These are phyloP conservation scores for Argopecten irradians DNA, from an alignment of 1,140 invertebrate species.

Conservation along the genomic window DNA sequence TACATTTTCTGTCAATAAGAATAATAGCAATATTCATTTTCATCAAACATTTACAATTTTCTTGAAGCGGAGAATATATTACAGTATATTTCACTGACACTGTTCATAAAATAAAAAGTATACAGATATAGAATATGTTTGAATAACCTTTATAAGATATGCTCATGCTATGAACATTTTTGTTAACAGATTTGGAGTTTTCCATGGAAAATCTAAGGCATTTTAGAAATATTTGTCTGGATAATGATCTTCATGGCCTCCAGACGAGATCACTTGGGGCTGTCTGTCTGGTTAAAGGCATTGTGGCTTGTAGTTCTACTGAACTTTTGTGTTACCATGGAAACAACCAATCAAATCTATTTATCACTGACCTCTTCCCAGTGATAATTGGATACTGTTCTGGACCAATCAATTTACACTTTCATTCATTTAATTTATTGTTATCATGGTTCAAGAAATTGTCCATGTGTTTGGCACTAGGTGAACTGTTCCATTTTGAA, in stretches of 20 bases:
- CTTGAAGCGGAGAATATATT: no score
- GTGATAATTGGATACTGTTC: slow-evolving; percentile 52
- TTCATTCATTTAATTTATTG: slow-evolving; percentile 62
- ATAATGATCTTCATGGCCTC: not conserved
- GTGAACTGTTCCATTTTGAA: slow-evolving; percentile 24
- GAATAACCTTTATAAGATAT: no score
- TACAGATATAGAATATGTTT: no score
- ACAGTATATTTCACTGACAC: no score
- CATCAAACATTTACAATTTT: no score
- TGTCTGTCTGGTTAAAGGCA: slow-evolving; percentile 48
- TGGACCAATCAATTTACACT: slow-evolving; percentile 56
- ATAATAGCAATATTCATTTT: no score
- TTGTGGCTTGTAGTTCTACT: slow-evolving; percentile 44
- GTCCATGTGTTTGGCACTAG: slow-evolving; percentile 37
- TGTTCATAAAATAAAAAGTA: no score
- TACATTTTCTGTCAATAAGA: no score
- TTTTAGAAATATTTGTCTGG: not conserved
- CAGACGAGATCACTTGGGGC: slow-evolving; percentile 34
- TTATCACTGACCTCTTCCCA: slow-evolving; percentile 38
- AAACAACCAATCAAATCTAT: not conserved
- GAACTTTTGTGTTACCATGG: slow-evolving; percentile 31
- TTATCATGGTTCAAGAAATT: slow-evolving; percentile 60
- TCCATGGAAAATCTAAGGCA: not conserved
- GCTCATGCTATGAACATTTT: no score
- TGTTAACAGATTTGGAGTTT: not conserved